Percentiles rank a stretch among this genome's conserved stretches.
These are phyloP conservation scores for Papilio demoleus DNA, from an alignment of 2,888 invertebrate species.

Conservation along the genomic window DNA sequence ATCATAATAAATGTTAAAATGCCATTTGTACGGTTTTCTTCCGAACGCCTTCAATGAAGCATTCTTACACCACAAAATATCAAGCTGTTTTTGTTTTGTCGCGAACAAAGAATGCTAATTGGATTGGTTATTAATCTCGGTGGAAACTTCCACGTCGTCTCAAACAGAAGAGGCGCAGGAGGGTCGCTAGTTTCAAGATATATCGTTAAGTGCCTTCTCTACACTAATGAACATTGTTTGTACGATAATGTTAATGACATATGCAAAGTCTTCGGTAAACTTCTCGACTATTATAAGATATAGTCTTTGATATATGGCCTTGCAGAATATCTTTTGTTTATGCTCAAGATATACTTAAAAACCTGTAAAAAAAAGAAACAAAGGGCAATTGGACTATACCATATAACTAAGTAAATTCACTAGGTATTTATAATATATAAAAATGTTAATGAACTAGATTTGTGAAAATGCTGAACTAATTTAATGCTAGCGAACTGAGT, in stretches of 20 bases:
- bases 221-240: constrained; percentile 33
- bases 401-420: neutral
- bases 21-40: neutral
- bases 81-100: constrained; percentile 4
- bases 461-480: neutral
- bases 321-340: constrained; percentile 5
- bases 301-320: constrained; percentile 8
- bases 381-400: neutral
- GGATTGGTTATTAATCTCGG: constrained; percentile 39
- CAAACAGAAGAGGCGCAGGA: constrained; percentile 19
- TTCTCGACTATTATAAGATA: neutral
- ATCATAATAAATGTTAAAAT: too few species aligned
- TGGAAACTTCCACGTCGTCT: constrained; percentile 28
- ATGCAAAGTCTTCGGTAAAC: constrained; percentile 4
- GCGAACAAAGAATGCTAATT: constrained; percentile 35
- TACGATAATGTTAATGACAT: constrained; percentile 17
- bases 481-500: neutral
- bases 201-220: constrained; percentile 30
- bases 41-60: neutral
- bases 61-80: constrained; percentile 1
- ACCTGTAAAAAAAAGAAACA: neutral
- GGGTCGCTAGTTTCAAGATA: constrained; percentile 33
- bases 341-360: neutral
- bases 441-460: constrained; percentile 9
- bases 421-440: neutral